Conservation (phyloP, 2,113 vertebrate species). For the Tretioscincus oriximinensis region DNA sequence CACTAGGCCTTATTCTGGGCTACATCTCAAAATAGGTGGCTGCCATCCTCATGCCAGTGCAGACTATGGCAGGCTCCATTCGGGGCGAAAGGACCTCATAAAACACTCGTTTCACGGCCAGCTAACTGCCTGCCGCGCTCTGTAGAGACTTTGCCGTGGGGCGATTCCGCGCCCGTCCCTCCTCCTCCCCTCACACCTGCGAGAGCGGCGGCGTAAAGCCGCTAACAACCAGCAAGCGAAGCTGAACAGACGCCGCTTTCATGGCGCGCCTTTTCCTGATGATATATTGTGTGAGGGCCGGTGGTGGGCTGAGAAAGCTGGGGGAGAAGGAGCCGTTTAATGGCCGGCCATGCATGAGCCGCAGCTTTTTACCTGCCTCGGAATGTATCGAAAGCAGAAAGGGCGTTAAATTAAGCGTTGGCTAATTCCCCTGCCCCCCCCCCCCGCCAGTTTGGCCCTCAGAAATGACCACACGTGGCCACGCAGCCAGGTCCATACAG, state of each 20-base stretch:
- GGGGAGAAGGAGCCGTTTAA: slow-evolving; percentile 90
- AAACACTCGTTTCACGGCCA: slow-evolving; percentile 82
- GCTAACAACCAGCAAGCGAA: slow-evolving; percentile 89
- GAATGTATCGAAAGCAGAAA: slow-evolving; percentile 98
- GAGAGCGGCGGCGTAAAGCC: slow-evolving; percentile 76
- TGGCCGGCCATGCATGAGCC: slow-evolving; percentile 87
- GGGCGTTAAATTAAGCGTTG: slow-evolving; percentile 99
- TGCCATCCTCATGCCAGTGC: too few relatives aligned
- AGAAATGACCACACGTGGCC: slow-evolving; percentile 93
- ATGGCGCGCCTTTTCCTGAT: slow-evolving; percentile 87
- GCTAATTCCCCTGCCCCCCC: slow-evolving; percentile 93
- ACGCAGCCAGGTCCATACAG: slow-evolving; percentile 93
- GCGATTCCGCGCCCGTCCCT: background rate
- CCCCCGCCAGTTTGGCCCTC: slow-evolving; percentile 89
- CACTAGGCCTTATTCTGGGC: too few relatives aligned
- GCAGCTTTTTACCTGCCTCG: slow-evolving; percentile 97
- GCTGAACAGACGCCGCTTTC: slow-evolving; percentile 78
- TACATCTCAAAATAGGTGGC: too few relatives aligned
- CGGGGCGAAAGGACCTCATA: slow-evolving; percentile 67
- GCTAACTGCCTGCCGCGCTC: slow-evolving; percentile 71
- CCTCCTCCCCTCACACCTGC: slow-evolving; percentile 89
- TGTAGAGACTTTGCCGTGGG: background rate
- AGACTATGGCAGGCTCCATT: too few relatives aligned
- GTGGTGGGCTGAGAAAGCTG: slow-evolving; percentile 32
- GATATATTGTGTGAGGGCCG: slow-evolving; percentile 87